Evolutionary conservation across 2,888 invertebrate species (phyloP), one percentile per base, ranked within the genome.

Genomic region (Prenolepis imparis): DNA sequence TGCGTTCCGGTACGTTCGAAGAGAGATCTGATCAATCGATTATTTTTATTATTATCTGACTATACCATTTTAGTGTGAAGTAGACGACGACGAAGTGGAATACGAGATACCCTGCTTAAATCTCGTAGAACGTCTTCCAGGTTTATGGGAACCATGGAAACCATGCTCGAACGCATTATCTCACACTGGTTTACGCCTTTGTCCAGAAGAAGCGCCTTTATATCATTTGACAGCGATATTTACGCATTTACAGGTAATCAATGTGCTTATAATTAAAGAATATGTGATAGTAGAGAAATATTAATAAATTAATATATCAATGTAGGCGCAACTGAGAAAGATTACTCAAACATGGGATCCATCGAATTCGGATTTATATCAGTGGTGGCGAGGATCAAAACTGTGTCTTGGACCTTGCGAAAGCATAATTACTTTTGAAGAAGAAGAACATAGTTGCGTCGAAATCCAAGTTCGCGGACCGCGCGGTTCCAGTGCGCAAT

Each of bases 71-170:
- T 94, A 96, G 95, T 97, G 96, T 93, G 97, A 97, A 90, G 96
- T 96, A 48, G 97, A 97, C 83, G 97, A 96, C 3, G 94, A 94
- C 48, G 97, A 97, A 91, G 95, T 96, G 18, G 97, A 97, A 91
- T 97, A 96, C 93, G 97, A 97, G 94, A 97, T 97, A 92, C 97
- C 97, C 0, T 96, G 97, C 90, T 96, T 97, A 92, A 96, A 96
- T 92, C 95, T 96, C 86, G 96, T 96, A 5, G 97, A 97, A 93
- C 96, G 96, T 5, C 93, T 97, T 32, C 96, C 96, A 44, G 97
- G 97, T n/a, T 94, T 97, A 41, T 97, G 97, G 97, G 96, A 96
- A 91, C 95, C 96, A 52, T 95, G 95, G 89, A 96, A 96, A 92
- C 95, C 95, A 4, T 94, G 96, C 88, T 92, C 94, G 59, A 92